Percentiles rank a stretch among this genome's conserved stretches.
Conservation (phyloP, 2,888 invertebrate genomes). For the Gastrophysa polygoni region DNA sequence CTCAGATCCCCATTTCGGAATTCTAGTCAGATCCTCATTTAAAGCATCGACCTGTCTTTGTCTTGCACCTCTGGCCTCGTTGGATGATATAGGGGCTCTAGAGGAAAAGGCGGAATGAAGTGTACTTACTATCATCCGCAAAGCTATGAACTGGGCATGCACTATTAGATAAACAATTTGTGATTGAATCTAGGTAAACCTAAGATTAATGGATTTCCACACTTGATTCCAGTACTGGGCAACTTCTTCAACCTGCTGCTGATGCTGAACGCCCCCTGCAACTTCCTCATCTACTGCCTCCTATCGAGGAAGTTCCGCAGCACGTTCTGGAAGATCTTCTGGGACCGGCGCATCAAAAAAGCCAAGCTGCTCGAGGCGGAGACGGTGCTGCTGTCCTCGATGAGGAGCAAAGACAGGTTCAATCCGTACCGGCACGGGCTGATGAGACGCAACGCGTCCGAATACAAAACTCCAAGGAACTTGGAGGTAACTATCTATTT, state of each 20-base stretch:
- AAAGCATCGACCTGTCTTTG: too few relatives aligned
- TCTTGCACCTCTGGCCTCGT: too few relatives aligned
- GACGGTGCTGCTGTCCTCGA: slow-evolving; percentile 44
- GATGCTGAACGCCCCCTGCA: slow-evolving; percentile 74
- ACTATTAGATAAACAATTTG: too few relatives aligned
- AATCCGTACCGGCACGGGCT: slow-evolving; percentile 47
- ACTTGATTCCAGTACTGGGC: slow-evolving; percentile 61
- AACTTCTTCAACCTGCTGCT: slow-evolving; percentile 76
- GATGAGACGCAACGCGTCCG: slow-evolving; percentile 48
- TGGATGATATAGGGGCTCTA: too few relatives aligned
- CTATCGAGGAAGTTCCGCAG: slow-evolving; percentile 76
- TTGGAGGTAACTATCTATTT: slow-evolving; percentile 59
- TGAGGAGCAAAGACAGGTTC: slow-evolving; percentile 44
- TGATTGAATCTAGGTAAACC: too few relatives aligned
- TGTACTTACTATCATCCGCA: too few relatives aligned
- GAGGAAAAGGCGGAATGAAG: too few relatives aligned
- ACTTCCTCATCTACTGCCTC: slow-evolving; percentile 79
- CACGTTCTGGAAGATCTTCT: slow-evolving; percentile 58
- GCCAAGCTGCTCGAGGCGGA: slow-evolving; percentile 44
- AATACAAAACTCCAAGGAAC: slow-evolving; percentile 56
- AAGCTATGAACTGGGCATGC: too few relatives aligned
- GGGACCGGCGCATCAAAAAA: slow-evolving; percentile 41
- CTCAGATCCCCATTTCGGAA: too few relatives aligned
- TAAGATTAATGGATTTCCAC: neutral
- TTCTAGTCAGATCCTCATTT: too few relatives aligned